Evolutionary conservation across 2,113 vertebrate genomes (phyloP), one percentile per base, ranked within the genome.

Genomic region (Chauna torquata): DNA sequence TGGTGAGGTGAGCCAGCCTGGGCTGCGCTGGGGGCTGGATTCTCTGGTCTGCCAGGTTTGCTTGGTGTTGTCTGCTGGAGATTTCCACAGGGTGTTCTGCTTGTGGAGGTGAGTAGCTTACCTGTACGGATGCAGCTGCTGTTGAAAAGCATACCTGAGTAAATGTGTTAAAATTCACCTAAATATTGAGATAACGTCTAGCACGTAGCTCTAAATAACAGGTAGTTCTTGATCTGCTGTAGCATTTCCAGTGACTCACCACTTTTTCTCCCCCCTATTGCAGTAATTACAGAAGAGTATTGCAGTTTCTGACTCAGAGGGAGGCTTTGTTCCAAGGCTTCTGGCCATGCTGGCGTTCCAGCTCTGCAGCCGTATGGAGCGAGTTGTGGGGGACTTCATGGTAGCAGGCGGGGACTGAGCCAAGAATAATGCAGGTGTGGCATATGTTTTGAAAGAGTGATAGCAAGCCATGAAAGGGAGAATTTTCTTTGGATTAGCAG

Each of bases 301-400:
- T 96, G 78, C 57, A 92, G 49, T 81, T 58, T 52, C 82, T 96
- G 97, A 89, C 86, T 96, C 92, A 80, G 92, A 83, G 55, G 55
- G 77, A 90, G n/a, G 57, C 27, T 86, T 94, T 44, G 42, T 94
- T 92, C 75, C 81, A 28, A 34, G 79, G 64, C 75, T 94, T 82
- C 69, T 81, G 82, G 40, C 57, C 27, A 0, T 66, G 66, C 54
- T 76, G 77, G 30, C 70, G 36, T 82, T 89, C 70, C 54, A 61
- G 66, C 71, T 94, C 50, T 87, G 83, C 36, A 74, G 9, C 54
- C 4, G 1, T 52, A 11, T 8, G 25, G 58, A 89, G 71, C 3
- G 70, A 87, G 74, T 44, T 69, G 27, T 15, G 27, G 20, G 55
- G 50, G 40, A 6, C 45, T 71, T 45, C 44, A 44, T 47, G 47